Percentiles rank a stretch among this genome's conserved stretches.
Conservation (phyloP, 2,113 vertebrate species). For the Urocynchramus pylzowi region DNA sequence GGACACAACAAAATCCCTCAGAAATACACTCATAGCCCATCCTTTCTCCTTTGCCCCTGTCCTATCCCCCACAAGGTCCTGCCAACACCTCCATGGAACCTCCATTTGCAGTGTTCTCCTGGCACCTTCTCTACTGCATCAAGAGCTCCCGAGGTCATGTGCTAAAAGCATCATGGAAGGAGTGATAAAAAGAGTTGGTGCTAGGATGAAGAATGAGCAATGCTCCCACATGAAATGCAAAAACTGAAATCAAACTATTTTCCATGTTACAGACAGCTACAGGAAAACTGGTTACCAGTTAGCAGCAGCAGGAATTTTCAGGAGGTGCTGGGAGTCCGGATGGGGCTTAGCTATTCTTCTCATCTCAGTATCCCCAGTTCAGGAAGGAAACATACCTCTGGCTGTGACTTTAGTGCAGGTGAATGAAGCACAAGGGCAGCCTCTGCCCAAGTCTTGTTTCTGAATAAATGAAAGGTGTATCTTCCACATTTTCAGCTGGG, state of each 20-base stretch:
- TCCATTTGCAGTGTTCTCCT: background rate
- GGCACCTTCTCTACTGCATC: too few relatives aligned
- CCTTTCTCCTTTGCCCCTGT: background rate
- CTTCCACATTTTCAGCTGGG: background rate
- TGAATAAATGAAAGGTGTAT: conserved; percentile 32
- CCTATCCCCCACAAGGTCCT: background rate
- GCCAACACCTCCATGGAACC: background rate
- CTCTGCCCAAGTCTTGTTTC: background rate
- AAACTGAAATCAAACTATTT: background rate
- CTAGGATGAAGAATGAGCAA: background rate
- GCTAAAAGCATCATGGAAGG: background rate
- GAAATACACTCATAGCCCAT: background rate
- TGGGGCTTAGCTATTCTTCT: background rate
- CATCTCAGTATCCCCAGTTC: background rate
- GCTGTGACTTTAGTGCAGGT: background rate
- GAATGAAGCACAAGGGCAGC: background rate
- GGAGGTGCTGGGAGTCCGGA: background rate
- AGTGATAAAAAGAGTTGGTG: background rate
- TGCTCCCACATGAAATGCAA: background rate
- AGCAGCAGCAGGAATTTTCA: background rate
- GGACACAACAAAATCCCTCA: background rate
- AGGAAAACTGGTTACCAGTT: background rate
- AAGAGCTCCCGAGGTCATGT: background rate
- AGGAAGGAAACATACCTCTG: background rate
- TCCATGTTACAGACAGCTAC: background rate